Evolutionary conservation across 2,113 vertebrate genomes (phyloP), one percentile per base, ranked within the genome.

Genomic region (Lathamus discolor): DNA sequence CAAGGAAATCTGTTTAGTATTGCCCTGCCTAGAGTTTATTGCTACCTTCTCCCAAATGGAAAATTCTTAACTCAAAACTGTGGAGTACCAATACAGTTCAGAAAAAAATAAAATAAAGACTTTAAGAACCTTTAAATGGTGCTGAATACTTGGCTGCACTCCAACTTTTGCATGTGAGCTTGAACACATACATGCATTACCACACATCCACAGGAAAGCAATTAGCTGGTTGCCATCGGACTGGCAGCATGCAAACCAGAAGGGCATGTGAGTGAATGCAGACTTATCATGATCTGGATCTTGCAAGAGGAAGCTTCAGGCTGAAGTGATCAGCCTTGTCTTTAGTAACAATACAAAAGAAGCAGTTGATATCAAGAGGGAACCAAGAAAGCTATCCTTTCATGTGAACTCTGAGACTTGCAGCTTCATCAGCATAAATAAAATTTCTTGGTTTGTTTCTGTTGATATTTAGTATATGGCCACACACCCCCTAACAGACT

Each of bases 71-170:
- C 9, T 79, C 24, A 55, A n/a, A 76, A 43, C 9, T 33, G 15
- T 7, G 1, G 5, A 2, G 6, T 81, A 69, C 13, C 17, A 49
- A 3, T 23, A 18, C 0, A 1, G 77, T 35, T 66, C n/a, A 54
- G 18, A 75, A 16, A 61, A 37, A 75, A 78, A 25, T 66, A 37
- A 23, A 75, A 16, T 8, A 48, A 73, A 28, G 10, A n/a, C 25
- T n/a, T 6, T 15, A 35, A 39, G 39, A 51, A 20, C 10, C 9
- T 48, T 33, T 62, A 46, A 73, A 68, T 25, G 7, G 13, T 51
- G 18, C 7, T 57, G 33, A 88, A 72, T 43, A 76, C 72, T 81
- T 73, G 20, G 2, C 31, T 83, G 79, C 25, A 33, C 18, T 82
- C 12, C 15, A 76, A 41, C 13, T 18, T 76, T 79, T 90, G 3